Conservation (phyloP, 1,140 invertebrate species). For the Zaprionus capensis region DNA sequence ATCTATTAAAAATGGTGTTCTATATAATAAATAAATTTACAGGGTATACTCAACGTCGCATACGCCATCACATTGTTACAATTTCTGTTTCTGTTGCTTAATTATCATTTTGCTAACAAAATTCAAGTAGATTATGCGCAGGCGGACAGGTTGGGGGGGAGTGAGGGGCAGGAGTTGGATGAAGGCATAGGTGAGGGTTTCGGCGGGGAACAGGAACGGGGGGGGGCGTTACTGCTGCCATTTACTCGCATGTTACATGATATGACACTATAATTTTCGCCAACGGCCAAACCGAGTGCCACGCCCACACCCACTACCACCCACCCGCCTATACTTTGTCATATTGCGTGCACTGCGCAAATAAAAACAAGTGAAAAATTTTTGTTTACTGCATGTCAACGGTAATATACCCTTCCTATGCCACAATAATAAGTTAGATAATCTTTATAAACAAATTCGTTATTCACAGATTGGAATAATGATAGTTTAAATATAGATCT, state of each 20-base stretch:
- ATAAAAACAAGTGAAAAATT: constrained; percentile 49
- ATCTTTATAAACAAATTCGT: too few relatives aligned
- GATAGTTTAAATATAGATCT: too few relatives aligned
- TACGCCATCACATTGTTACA: background rate
- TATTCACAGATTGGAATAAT: too few relatives aligned
- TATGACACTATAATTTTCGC: constrained; percentile 74
- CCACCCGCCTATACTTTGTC: constrained; percentile 45
- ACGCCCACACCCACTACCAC: constrained; percentile 18
- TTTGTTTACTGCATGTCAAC: background rate
- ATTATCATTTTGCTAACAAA: constrained; percentile 54
- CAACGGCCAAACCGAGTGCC: constrained; percentile 26
- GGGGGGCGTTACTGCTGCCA: background rate
- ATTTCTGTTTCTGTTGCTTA: constrained; percentile 33
- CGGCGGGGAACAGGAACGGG: background rate
- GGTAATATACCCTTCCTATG: background rate
- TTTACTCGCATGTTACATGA: constrained; percentile 52
- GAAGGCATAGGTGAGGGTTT: background rate
- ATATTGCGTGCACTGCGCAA: constrained; percentile 77
- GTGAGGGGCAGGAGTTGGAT: background rate
- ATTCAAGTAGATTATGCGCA: constrained; percentile 43
- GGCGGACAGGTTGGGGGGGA: background rate
- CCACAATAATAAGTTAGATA: too few relatives aligned
- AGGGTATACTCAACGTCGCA: constrained; percentile 5
- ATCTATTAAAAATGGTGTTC: background rate
- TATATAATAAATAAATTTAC: background rate